phyloP scores from a whole-genome alignment of 2,113 vertebrate species.

The Theristicus caerulescens region DNA sequence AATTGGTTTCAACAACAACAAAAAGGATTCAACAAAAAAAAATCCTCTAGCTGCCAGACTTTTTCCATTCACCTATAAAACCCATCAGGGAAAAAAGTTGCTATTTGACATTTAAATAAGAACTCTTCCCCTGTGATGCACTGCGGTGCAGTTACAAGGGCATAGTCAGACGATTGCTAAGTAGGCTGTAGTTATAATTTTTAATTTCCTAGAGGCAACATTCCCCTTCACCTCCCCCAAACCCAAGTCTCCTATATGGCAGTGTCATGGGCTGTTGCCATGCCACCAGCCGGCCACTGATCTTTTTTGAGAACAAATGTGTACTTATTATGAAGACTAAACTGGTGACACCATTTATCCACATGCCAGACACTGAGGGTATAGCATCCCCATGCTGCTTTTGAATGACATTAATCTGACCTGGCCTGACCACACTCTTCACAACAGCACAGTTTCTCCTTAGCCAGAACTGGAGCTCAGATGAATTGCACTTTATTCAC shows the following conservation, averaged over 20 bases:
- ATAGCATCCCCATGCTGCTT: neutral
- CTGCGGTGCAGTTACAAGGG: conserved; percentile 21
- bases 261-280: conserved; percentile 44
- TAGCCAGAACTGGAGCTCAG: neutral
- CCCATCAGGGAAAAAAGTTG: neutral
- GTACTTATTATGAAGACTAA: conserved; percentile 57
- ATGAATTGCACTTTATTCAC: conserved; percentile 22
- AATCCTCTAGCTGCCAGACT: neutral
- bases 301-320: conserved; percentile 60
- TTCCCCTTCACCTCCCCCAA: conserved; percentile 13
- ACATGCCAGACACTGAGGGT: conserved; percentile 1
- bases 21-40: neutral
- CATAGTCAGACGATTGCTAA: conserved; percentile 34
- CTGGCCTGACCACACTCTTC: conserved; percentile 26
- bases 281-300: conserved; percentile 54
- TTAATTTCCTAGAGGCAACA: conserved; percentile 63
- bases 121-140: conserved; percentile 6
- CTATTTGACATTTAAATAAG: conserved; percentile 40
- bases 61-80: conserved; percentile 27
- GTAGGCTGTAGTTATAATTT: conserved; percentile 44
- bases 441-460: conserved; percentile 7
- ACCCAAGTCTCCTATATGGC: conserved; percentile 24
- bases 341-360: conserved; percentile 42
- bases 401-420: conserved; percentile 18
- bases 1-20: neutral